phyloP scores from a whole-genome alignment of 2,113 vertebrate species.

The Oxyura jamaicensis region DNA sequence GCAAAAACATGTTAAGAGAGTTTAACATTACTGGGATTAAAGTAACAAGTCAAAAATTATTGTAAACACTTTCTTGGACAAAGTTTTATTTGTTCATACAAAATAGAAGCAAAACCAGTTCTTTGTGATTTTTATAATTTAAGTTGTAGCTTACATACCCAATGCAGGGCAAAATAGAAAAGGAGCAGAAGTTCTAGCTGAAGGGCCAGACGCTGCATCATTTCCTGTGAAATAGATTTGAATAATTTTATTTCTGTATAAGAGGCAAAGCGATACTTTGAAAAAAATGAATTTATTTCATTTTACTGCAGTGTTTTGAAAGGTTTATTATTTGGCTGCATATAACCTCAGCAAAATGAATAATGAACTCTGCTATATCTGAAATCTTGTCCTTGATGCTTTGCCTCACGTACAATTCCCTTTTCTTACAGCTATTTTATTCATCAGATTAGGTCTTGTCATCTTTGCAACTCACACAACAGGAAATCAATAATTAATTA shows the following conservation, averaged over 20 bases:
- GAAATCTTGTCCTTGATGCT: slow-evolving; percentile 53
- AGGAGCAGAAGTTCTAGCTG: not conserved
- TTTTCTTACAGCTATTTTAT: slow-evolving; percentile 35
- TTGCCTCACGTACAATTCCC: slow-evolving; percentile 23
- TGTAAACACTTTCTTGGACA: not conserved
- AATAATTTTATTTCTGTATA: not conserved
- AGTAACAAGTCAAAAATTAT: not conserved
- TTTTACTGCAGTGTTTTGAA: slow-evolving; percentile 28
- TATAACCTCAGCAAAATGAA: slow-evolving; percentile 6
- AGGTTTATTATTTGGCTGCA: not conserved
- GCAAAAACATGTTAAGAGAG: not conserved
- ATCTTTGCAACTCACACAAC: slow-evolving; percentile 31
- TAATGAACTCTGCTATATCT: not conserved
- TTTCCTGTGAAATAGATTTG: slow-evolving; percentile 8
- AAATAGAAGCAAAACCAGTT: not conserved
- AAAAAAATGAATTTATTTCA: slow-evolving; percentile 29
- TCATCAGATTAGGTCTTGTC: slow-evolving; percentile 54
- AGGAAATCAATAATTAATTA: slow-evolving; percentile 78
- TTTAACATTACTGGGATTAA: not conserved
- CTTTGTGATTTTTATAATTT: not conserved
- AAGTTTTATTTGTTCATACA: not conserved
- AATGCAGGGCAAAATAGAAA: not conserved
- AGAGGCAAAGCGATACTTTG: slow-evolving; percentile 31
- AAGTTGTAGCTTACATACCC: not conserved
- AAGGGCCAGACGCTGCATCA: not conserved